Evolutionary conservation across 2,113 vertebrate species (phyloP), one percentile per base, ranked within the genome.

Genomic region (Tetrao urogallus): DNA sequence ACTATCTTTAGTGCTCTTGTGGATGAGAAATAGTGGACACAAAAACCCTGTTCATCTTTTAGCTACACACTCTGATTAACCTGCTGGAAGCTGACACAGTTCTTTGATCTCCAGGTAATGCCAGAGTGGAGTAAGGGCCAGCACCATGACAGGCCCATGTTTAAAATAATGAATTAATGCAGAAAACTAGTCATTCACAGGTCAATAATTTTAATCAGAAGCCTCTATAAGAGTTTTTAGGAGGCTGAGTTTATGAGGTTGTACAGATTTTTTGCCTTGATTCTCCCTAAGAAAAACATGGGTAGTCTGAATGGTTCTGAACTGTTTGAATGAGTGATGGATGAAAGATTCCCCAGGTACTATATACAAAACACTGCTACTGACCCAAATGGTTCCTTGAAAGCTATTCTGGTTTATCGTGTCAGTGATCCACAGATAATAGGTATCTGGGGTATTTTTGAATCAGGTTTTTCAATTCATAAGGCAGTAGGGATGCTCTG

Each of bases 371-470:
- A 66, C 13, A 6, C 40, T 56, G 66, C 12, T 0, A 16, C 38
- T 89, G 73, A 81, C 87, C 70, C 3, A 9, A 90, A 78, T 34
- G 43, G 52, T 85, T 95, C 85, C 71, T 87, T 93, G 86, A 95
- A 95, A 94, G 82, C 63, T 85, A 43, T 94, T 90, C 85, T 95
- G 30, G 36, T 85, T 95, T 96, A 89, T 72, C 78, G 48, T 92
- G 76, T 90, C 92, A 88, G 77, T 87, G 74, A 95, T 92, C 74
- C 81, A 89, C 80, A 92, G 84, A 85, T 85, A 90, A 82, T 66
- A 87, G 75, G 73, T 93, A 82, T 91, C 77, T 30, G 57, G 82
- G 48, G 70, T 67, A 79, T 65, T 94, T 95, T n/a, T 50, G 45
- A 95, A 64, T 21, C 47, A 56, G 60, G 67, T 25, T 94, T 95